Evolutionary conservation across 2,797 vertebrate genomes (phyloP), one percentile per base, ranked within the genome.

Genomic region (Crax fasciolata): DNA sequence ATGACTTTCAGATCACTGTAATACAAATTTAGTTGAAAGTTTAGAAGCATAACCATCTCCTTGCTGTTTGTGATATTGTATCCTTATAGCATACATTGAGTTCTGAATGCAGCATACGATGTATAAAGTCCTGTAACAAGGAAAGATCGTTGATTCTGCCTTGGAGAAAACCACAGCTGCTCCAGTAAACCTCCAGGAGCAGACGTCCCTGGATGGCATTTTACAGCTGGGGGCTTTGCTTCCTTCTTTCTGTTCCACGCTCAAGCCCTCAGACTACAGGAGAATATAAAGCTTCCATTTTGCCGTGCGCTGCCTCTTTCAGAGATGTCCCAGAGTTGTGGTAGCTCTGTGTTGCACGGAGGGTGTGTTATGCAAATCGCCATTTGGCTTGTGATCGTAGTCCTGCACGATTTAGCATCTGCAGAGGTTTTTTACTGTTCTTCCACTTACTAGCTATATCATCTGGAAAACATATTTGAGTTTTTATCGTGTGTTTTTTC

Each of bases 391-490:
- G 30, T 39, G 54, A 3, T 27, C 32, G 57, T 28, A 49, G 72
- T 66, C 54, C 67, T 49, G 80, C 62, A 30, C 17, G 1, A 79
- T 59, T 89, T 20, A 39, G 49, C n/a, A 30, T n/a, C 74, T 38
- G 12, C 38, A 39, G 83, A 41, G 52, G 2, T 35, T 76, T 82
- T 76, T 77, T 68, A 25, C 46, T 35, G 18, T 32, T 59, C 55
- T 68, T 35, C 51, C 32, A 9, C 38, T 55, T 71, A 28, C 16
- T 3, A 9, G 76, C 79, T 58, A 75, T 65, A 85, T 73, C 57
- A 48, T 27, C 58, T 87, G 93, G 95, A 65, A 76, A 91, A 63
- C 84, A 49, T 55, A 82, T 73, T 78, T 9, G 44, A 21, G 48
- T 84, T 91, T 84, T 80, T 85, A n/a, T n/a, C n/a, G 62, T 21